Evolutionary conservation across 2,113 vertebrate species (phyloP).

Genomic region (Bucco capensis): DNA sequence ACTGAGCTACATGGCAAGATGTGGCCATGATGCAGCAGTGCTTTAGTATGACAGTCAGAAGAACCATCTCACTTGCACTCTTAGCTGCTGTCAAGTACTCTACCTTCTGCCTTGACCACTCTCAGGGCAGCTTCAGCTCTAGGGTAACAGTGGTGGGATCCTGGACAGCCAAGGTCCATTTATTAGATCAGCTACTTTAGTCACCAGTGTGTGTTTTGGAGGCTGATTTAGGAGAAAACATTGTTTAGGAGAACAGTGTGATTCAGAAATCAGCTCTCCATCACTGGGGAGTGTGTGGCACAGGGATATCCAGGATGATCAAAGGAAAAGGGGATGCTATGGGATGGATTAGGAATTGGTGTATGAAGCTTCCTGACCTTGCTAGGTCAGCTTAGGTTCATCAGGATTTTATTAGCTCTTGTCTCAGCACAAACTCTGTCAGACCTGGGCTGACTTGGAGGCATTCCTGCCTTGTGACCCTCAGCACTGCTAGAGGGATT

Average conservation of each 20-base stretch:
- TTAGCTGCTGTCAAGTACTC: neutral
- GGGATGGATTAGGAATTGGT: neutral
- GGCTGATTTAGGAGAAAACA: neutral
- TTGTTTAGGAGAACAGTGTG: neutral
- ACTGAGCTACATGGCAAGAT: neutral
- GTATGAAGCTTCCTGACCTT: neutral
- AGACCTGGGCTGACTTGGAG: neutral
- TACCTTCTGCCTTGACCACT: neutral
- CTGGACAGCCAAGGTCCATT: neutral
- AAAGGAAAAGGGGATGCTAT: neutral
- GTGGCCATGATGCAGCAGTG: fast-evolving
- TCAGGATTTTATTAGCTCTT: conserved; percentile 7
- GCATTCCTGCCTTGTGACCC: conserved; percentile 4
- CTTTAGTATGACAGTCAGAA: neutral
- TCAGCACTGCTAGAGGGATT: neutral
- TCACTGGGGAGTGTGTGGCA: neutral
- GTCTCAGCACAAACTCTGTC: neutral
- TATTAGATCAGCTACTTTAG: neutral
- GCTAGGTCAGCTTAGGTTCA: neutral
- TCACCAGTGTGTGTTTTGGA: neutral
- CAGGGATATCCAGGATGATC: neutral
- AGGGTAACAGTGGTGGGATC: neutral
- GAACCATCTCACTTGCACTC: neutral
- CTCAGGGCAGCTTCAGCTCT: neutral
- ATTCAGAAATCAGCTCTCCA: neutral